These are phyloP conservation scores for Bufo gargarizans DNA, from an alignment of 2,113 vertebrate genomes.

Conservation along the genomic window DNA sequence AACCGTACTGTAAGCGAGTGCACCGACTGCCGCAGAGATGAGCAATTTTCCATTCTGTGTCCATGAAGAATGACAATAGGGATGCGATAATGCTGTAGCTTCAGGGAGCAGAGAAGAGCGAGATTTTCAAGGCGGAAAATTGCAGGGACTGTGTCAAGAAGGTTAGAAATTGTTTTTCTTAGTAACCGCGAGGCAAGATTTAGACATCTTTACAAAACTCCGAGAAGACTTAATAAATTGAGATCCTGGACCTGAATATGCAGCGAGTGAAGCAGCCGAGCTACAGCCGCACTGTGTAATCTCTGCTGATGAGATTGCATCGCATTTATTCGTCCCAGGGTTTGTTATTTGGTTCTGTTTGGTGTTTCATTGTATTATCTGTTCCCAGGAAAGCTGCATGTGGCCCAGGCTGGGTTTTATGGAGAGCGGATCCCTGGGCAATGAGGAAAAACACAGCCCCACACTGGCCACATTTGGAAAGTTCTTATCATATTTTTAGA, in stretches of 20 bases:
- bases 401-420: neutral
- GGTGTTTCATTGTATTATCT: neutral
- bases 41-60: slow-evolving; percentile 5
- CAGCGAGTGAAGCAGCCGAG: neutral
- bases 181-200: neutral
- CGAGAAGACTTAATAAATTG: slow-evolving; percentile 17
- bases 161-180: slow-evolving; percentile 24
- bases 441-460: neutral
- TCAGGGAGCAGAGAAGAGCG: neutral
- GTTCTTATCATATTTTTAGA: no score
- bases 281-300: neutral
- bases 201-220: slow-evolving; percentile 17
- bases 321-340: neutral
- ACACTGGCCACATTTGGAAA: no score
- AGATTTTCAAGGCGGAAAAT: slow-evolving; percentile 10
- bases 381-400: neutral
- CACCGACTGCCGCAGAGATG: neutral
- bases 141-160: slow-evolving; percentile 2
- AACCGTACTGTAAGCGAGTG: neutral
- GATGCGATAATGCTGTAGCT: neutral
- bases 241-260: neutral
- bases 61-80: slow-evolving; percentile 27
- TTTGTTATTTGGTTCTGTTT: neutral
- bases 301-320: neutral
- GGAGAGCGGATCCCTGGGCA: neutral